These are phyloP conservation scores for Pangasius mekongensis DNA, from an alignment of 2,797 vertebrate genomes.

Conservation along the genomic window DNA sequence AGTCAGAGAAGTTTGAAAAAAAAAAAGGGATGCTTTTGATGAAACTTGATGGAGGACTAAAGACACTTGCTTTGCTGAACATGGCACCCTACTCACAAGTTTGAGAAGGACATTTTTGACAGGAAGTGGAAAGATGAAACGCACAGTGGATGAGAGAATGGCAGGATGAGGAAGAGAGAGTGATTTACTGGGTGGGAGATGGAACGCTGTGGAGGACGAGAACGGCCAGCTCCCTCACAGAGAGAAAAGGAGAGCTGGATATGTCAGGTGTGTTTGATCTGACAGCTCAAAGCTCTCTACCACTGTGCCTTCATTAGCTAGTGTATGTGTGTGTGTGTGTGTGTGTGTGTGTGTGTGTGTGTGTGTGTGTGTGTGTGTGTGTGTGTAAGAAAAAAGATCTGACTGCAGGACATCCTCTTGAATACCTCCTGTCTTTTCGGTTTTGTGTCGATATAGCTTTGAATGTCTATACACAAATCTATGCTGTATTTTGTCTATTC, in stretches of 20 bases:
- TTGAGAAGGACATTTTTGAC: conserved; percentile 18
- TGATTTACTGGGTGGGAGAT: conserved; percentile 21
- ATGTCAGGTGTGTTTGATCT: conserved; percentile 49
- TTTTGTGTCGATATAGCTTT: neutral
- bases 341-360: conserved; percentile 18
- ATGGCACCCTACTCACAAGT: neutral
- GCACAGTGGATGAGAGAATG: neutral
- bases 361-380: neutral
- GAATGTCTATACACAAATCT: neutral
- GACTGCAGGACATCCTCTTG: conserved; percentile 26
- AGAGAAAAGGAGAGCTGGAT: conserved; percentile 37
- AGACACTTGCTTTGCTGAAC: neutral
- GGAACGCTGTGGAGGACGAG: conserved; percentile 27
- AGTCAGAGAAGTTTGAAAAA: neutral
- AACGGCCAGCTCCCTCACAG: conserved; percentile 23
- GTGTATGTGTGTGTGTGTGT: conserved; percentile 26
- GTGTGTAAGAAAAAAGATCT: neutral
- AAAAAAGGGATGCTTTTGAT: neutral
- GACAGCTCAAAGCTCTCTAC: conserved; percentile 37
- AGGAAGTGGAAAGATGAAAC: conserved; percentile 28
- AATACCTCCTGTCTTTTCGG: neutral
- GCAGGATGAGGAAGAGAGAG: conserved; percentile 15
- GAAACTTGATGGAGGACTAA: neutral
- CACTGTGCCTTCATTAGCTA: conserved; percentile 39
- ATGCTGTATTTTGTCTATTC: neutral